Conservation (phyloP, 1,140 invertebrate species). For the Cephus cinctus region DNA sequence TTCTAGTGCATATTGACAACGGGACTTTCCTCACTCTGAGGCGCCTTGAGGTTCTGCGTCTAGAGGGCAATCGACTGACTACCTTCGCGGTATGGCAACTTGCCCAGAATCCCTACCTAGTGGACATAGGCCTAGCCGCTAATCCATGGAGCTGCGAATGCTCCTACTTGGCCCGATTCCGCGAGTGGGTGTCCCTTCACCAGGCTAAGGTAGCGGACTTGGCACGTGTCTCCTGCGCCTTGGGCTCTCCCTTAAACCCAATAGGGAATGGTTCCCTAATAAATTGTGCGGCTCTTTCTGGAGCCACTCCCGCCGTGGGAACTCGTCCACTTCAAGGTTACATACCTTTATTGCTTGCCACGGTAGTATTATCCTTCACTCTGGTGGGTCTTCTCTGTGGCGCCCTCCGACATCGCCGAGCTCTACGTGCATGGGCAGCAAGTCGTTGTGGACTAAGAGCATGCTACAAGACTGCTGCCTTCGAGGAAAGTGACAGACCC, state of each 20-base stretch:
- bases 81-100: conserved; percentile 77
- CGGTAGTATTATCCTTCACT: conserved; percentile 70
- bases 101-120: conserved; percentile 72
- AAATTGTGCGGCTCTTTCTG: conserved; percentile 52
- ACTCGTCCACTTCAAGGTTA: conserved; percentile 78
- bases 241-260: conserved; percentile 57
- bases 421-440: conserved; percentile 83
- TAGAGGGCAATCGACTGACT: conserved; percentile 77
- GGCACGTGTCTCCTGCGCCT: conserved; percentile 63
- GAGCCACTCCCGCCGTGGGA: conserved; percentile 56
- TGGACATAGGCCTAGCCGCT: conserved; percentile 74
- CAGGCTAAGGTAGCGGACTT: conserved; percentile 72
- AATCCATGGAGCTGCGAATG: conserved; percentile 93
- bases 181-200: conserved; percentile 74
- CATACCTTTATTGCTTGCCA: conserved; percentile 73
- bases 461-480: conserved; percentile 77
- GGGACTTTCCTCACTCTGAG: conserved; percentile 73
- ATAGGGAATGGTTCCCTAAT: conserved; percentile 66
- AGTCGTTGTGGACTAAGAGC: conserved; percentile 81
- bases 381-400: conserved; percentile 72
- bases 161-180: conserved; percentile 73
- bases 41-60: conserved; percentile 72
- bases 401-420: conserved; percentile 77
- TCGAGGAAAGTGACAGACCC: conserved; percentile 78
- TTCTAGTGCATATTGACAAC: conserved; percentile 71